phyloP scores from a whole-genome alignment of 2,113 vertebrate species.

The Mugil cephalus region DNA sequence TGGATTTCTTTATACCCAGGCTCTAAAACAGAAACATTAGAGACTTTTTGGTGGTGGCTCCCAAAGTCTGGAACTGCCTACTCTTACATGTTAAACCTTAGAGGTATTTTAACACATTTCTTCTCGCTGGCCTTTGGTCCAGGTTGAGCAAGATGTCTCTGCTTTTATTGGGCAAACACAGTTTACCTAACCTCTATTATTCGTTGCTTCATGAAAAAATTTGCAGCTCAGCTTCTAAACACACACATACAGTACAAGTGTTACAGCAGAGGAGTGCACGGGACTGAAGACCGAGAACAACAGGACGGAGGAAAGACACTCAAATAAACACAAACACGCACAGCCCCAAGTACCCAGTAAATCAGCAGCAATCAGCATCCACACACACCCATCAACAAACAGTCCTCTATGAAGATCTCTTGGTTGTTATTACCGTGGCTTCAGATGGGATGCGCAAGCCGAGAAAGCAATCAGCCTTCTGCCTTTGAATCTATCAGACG shows the following conservation, averaged over 20 bases:
- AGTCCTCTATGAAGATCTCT: slow-evolving; percentile 43
- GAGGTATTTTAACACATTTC: no score
- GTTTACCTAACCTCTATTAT: no score
- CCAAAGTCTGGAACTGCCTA: no score
- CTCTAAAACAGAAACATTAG: no score
- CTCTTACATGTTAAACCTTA: no score
- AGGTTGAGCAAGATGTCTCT: no score
- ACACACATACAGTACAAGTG: background rate
- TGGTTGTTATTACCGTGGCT: slow-evolving; percentile 59
- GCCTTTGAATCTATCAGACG: slow-evolving; percentile 67
- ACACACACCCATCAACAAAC: slow-evolving; percentile 23
- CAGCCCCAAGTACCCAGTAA: slow-evolving; percentile 21
- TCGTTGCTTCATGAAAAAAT: no score
- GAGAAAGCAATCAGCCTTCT: slow-evolving; percentile 74
- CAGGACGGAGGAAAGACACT: background rate
- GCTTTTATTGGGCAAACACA: no score
- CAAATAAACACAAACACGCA: background rate
- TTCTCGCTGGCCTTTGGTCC: no score
- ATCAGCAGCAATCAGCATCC: slow-evolving; percentile 38
- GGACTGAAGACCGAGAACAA: background rate
- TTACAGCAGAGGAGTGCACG: background rate
- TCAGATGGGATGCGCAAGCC: slow-evolving; percentile 49
- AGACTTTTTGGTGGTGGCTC: no score
- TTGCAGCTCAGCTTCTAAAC: background rate
- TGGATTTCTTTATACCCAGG: no score